These are phyloP conservation scores for Tillus elongatus DNA, from an alignment of 2,888 invertebrate species.

Conservation along the genomic window DNA sequence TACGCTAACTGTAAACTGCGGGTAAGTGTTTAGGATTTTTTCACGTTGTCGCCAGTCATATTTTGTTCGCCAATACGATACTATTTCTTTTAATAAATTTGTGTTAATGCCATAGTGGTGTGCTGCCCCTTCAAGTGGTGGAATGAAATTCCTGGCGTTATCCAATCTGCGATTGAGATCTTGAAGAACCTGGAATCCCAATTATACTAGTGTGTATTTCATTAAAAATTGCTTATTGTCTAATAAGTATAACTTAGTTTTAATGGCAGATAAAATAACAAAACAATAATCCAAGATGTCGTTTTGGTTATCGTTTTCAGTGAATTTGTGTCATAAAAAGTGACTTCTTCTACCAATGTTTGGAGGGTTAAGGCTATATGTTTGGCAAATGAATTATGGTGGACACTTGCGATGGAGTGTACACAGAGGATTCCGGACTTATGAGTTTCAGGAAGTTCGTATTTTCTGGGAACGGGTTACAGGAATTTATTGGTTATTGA, in stretches of 20 bases:
- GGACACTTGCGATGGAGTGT: no score
- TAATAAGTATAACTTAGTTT: not conserved
- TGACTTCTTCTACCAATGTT: no score
- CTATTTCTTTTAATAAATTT: constrained; percentile 54
- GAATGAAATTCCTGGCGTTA: constrained; percentile 35
- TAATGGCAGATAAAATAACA: not conserved
- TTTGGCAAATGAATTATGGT: no score
- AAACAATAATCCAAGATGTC: no score
- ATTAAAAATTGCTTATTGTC: not conserved
- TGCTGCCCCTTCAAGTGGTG: constrained; percentile 55
- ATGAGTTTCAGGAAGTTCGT: no score
- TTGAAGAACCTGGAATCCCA: constrained; percentile 46
- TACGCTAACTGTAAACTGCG: constrained; percentile 61
- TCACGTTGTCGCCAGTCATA: constrained; percentile 61
- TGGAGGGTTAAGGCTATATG: no score
- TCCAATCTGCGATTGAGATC: constrained; percentile 50
- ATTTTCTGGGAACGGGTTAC: no score
- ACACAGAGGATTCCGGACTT: no score
- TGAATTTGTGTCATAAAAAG: no score
- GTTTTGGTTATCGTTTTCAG: no score
- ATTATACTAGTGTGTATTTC: not conserved
- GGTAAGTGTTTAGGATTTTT: constrained; percentile 51
- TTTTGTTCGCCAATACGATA: constrained; percentile 66
- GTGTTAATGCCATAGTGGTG: constrained; percentile 79
- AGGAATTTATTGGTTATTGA: no score